phyloP scores from a whole-genome alignment of 2,113 vertebrate genomes.

The Sus scrofa region T2T-Sscrofa CM000813.6:69493501-69494000 shows the following conservation, averaged over 20 bases:
- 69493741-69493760: not conserved
- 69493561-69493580: too few species aligned
- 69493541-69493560: too few species aligned
- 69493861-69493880: not conserved
- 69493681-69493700: not conserved
- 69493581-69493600: too few species aligned
- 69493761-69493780: not conserved
- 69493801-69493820: not conserved
- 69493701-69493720: not conserved
- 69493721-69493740: not conserved
- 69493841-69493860: not conserved
- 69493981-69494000: slow-evolving; percentile 96
- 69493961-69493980: slow-evolving; percentile 94
- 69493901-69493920: not conserved
- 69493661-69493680: not conserved
- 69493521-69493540: too few species aligned
- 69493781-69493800: not conserved
- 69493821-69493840: not conserved
- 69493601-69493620: too few species aligned
- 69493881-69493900: not conserved
- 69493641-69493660: not conserved
- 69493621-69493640: not conserved
- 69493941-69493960: not conserved
- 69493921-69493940: not conserved
- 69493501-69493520: too few species aligned